Base-by-base conservation (phyloP, 2,797 vertebrate species). In the Pipistrellus pipistrellus region DNA sequence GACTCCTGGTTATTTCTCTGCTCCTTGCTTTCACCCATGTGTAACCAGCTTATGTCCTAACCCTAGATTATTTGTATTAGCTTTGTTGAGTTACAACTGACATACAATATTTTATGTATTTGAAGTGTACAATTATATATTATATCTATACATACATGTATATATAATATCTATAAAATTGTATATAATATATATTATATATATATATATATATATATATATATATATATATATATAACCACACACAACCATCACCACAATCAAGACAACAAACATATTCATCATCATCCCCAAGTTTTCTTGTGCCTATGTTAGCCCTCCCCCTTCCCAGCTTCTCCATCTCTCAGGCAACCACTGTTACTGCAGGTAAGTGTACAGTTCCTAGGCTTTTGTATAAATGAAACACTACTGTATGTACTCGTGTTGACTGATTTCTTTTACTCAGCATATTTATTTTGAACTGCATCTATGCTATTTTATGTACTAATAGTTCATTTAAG, bases 1-100 rank as follows among this genome's bases (percentile, higher is more conserved):
- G 27, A 20, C 53, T 13, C 41, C 30, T 21, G 18, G 27, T 2
- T 53, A 53, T 53, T 68, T 32, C 87, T 53, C 66, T 41, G 32
- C 66, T 32, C 64, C 21, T 32, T 51, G 27, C 21, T 57, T 95
- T 64, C 5, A 20, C 6, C 3, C 11, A 0, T 2, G 4, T 46
- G 78, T 30, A 46, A 55, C 4, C 17, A 41, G 21, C 2, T 13
- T 2, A 81, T 48, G 17, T 30, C 14, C 32, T 48, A 64, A 75
- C 59, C 20, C 55, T 92, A 18, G 7, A 32, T 30, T 68, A 53
- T 13, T 84, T 92, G 68, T 44, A 96, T 68, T n/a, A 80, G 59
- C 44, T 66, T 91, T 80, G 44, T 64, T 44, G 41, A 75, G 6
- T 71, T 86, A 15, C 51, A 81, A 55, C 6, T 68, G 21, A 44